Percentiles rank a stretch among this genome's conserved stretches.
These are phyloP conservation scores for Zaprionus taronus DNA, from an alignment of 1,140 invertebrate genomes.

Conservation along the genomic window DNA sequence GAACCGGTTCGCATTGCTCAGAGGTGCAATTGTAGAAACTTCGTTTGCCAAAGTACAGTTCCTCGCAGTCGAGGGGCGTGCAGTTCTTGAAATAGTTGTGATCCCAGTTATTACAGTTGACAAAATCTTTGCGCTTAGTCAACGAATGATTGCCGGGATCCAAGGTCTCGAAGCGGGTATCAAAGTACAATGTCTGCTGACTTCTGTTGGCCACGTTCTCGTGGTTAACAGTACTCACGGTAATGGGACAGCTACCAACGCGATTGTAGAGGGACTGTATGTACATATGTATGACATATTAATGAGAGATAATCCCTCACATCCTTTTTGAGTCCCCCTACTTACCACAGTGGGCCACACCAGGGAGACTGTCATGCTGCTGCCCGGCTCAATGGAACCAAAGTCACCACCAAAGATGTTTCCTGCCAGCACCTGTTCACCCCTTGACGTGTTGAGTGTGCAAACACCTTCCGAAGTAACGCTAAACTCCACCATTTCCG, in stretches of 20 bases:
- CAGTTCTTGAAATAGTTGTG: slow-evolving; percentile 72
- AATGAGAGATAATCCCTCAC: neutral
- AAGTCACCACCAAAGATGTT: slow-evolving; percentile 68
- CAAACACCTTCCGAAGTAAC: slow-evolving; percentile 60
- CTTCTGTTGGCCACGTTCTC: slow-evolving; percentile 34
- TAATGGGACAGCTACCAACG: slow-evolving; percentile 71
- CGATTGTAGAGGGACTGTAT: slow-evolving; percentile 75
- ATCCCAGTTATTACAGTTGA: slow-evolving; percentile 74
- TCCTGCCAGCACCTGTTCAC: slow-evolving; percentile 46
- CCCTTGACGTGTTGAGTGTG: slow-evolving; percentile 54
- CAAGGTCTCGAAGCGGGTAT: slow-evolving; percentile 70
- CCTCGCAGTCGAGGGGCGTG: slow-evolving; percentile 72
- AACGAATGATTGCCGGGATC: slow-evolving; percentile 57
- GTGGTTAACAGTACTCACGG: slow-evolving; percentile 46
- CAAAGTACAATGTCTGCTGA: slow-evolving; percentile 59
- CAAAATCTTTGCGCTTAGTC: slow-evolving; percentile 49
- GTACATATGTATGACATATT: slow-evolving; percentile 16
- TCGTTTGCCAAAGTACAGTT: slow-evolving; percentile 74
- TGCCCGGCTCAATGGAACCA: slow-evolving; percentile 61
- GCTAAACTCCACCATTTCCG: slow-evolving; percentile 52
- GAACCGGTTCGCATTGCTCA: slow-evolving; percentile 58
- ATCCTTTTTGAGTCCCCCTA: neutral
- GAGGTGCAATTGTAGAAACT: slow-evolving; percentile 65
- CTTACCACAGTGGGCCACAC: slow-evolving; percentile 78
- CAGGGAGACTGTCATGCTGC: slow-evolving; percentile 61